Conservation (phyloP, 2,113 vertebrate species). For the Trichechus manatus region DNA sequence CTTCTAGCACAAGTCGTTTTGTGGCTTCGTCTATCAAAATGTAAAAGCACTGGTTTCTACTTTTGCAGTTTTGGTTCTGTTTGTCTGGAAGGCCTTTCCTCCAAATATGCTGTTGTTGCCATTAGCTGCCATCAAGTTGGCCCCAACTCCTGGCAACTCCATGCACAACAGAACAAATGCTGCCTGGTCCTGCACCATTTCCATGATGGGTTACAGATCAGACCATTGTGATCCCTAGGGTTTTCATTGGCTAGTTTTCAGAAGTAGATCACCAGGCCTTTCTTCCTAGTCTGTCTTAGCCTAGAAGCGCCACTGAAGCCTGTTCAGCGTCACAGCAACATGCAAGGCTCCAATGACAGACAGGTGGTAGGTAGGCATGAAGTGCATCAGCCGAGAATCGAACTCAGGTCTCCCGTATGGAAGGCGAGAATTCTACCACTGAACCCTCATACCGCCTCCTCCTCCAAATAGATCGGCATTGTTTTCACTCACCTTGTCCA, state of each 20-base stretch:
- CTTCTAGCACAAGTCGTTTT: not conserved
- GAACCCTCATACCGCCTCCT: not conserved
- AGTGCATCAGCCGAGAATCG: not conserved
- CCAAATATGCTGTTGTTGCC: not conserved
- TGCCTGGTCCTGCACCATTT: not conserved
- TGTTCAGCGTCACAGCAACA: not conserved
- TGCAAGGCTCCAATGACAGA: not conserved
- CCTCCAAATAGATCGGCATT: not conserved
- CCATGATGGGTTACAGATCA: not conserved
- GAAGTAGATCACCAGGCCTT: not conserved
- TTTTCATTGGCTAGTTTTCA: not conserved
- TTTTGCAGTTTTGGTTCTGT: accelerated
- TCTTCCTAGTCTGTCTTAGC: not conserved
- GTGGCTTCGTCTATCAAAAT: not conserved
- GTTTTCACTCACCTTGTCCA: accelerated
- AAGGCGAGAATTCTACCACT: not conserved
- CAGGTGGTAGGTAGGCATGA: not conserved
- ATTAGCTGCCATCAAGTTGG: not conserved
- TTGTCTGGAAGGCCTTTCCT: not conserved
- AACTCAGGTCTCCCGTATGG: not conserved
- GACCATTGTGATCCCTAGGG: too few species aligned
- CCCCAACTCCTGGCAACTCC: not conserved
- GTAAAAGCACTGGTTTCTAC: too few species aligned
- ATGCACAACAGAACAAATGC: not conserved
- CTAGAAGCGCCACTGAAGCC: not conserved